Base-by-base conservation (phyloP, 2,888 invertebrate species). In the Eretmocerus hayati region DNA sequence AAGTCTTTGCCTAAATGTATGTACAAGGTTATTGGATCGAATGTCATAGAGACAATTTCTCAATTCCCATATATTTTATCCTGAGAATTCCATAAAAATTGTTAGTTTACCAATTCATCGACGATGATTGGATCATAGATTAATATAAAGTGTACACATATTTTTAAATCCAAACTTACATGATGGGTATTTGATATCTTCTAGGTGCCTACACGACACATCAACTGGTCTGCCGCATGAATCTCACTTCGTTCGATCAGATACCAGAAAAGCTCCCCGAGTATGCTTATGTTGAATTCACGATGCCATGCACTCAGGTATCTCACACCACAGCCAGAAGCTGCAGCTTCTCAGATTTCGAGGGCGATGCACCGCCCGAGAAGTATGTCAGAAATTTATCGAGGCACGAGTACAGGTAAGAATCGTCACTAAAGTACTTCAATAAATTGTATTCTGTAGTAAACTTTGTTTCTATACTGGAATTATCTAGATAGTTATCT, bases 381-480 rank as follows among this genome's bases (percentile, higher is more conserved):
- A 97, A 97, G 76, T 97, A 94, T 75, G 96, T 97, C 49, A 81
- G 94, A 59, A 95, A 97, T 75, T 79, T 95, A 59, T 94, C 96
- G 45, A 81, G 95, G 53, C 96, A 96, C 75, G 93, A 94, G 74
- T 95, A 95, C 77, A 84, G 80, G 89, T 89, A 52, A 42, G 32
- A 22, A 8, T 26, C 11, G 26, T 26, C 11, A 26, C 8, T 26
- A 26, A 26, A 8, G 6, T 26, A 26, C 26, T 26, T 26, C 11
- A 6, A 26, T 26, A 26, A 26, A 6, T 26, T 26, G 11, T 6
- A 26, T 26, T 26, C n/a, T n/a, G n/a, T n/a, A n/a, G n/a, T n/a
- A n/a, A n/a, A n/a, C n/a, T n/a, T n/a, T n/a, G n/a, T n/a, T n/a
- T n/a, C n/a, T n/a, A n/a, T n/a, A n/a, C n/a, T n/a, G n/a, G n/a